Base-by-base conservation (phyloP, 2,888 invertebrate genomes). In the Hetaerina titia region DNA sequence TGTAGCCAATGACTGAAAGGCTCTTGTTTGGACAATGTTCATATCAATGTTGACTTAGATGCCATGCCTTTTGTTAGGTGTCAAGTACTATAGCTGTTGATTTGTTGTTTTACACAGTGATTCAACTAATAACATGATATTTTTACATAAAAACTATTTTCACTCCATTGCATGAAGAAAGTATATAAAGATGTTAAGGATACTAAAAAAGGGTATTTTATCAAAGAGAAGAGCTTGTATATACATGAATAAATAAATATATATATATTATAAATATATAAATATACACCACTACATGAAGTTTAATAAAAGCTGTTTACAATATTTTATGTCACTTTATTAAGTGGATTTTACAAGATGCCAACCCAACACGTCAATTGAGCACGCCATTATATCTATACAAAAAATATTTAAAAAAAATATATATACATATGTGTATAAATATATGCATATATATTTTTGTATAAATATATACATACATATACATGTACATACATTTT, bases 141-240 rank as follows among this genome's bases (percentile, higher is more conserved):
- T 92, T 92, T 92, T 92, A 69, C 92, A 92, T 92, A 92, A 63
- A 92, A 74, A 69, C 89, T 92, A 92, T 92, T 92, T 92, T 92
- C 63, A 92, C 69, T 92, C 19, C 64, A 56, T 31, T 69, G 69
- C 92, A 74, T 45, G 92, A 64, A 64, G 64, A 92, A 56, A 56
- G 56, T 56, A 69, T 92, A 69, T 92, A 31, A 74, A 63, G 11
- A 69, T 92, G 92, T 92, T 92, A n/a, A 69, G 92, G 92, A 74
- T 57, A 92, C 56, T 81, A 11, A 63, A 89, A 90, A 92, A 92
- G 31, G 92, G 92, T 92, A 92, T 92, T 92, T 92, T 92, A 74
- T 92, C 92, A 64, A 92, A 69, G 69, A 92, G 69, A 92, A 56
- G 69, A 92, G 92, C 92, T 74, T 92, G 92, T 74, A 92, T 92